Conservation (phyloP, 2,113 vertebrate species). For the Sphaerodactylus townsendi region DNA sequence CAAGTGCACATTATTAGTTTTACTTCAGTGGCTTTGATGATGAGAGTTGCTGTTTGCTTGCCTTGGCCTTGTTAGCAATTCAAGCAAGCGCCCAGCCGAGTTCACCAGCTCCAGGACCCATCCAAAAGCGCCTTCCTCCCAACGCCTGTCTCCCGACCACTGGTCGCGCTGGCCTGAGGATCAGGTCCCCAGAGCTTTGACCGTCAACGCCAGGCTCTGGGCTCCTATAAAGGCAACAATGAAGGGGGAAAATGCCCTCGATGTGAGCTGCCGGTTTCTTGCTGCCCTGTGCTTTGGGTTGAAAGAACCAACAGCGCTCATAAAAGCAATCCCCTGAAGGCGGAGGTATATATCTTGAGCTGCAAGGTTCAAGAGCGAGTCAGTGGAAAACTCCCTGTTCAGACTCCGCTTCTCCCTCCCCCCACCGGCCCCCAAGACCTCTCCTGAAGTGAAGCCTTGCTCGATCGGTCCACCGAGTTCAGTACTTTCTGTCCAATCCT, state of each 20-base stretch:
- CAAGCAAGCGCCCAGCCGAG: slow-evolving; percentile 61
- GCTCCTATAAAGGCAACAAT: not conserved
- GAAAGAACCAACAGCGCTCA: not conserved
- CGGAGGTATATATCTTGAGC: not conserved
- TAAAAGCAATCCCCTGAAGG: not conserved
- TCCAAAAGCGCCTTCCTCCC: not conserved
- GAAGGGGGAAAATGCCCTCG: not conserved
- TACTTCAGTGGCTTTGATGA: slow-evolving; percentile 59
- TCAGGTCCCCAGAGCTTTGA: slow-evolving; percentile 50
- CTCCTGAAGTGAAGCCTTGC: not conserved
- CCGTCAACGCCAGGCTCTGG: slow-evolving; percentile 42
- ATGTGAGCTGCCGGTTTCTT: not conserved
- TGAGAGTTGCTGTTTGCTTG: slow-evolving; percentile 66
- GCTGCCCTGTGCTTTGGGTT: not conserved
- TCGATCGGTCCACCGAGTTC: not conserved
- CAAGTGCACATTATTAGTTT: slow-evolving; percentile 72
- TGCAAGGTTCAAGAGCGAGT: not conserved
- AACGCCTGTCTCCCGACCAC: no score
- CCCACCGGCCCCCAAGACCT: not conserved
- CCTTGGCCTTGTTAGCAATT: slow-evolving; percentile 73
- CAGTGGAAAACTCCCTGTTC: not conserved
- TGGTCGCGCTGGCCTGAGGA: not conserved
- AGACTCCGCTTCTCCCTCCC: not conserved
- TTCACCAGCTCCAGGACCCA: slow-evolving; percentile 54
- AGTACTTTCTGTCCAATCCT: no score